Percentiles rank a stretch among this genome's conserved stretches.
phyloP scores from a whole-genome alignment of 2,113 vertebrate species.

The Enhydra lutris region DNA sequence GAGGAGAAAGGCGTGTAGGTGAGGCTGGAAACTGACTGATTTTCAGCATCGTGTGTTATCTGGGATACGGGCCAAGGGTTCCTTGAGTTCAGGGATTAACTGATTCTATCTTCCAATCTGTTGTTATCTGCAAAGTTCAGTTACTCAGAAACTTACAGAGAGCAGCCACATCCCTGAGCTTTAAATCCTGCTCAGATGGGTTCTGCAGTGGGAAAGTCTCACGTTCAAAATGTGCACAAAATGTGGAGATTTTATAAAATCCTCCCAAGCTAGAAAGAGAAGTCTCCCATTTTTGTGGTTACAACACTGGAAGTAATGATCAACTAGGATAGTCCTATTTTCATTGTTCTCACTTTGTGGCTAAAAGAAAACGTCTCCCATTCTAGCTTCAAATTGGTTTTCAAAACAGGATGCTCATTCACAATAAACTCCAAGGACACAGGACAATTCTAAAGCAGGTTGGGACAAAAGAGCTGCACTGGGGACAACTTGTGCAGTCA shows the following conservation, averaged over 20 bases:
- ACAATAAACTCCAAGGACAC: neutral
- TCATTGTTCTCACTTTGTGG: neutral
- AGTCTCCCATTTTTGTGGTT: neutral
- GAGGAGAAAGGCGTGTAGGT: neutral
- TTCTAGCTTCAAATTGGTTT: neutral
- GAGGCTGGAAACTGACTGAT: neutral
- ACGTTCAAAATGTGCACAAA: neutral
- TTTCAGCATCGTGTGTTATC: neutral
- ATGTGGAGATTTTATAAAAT: neutral
- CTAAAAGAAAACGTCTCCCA: neutral
- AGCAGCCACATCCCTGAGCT: neutral
- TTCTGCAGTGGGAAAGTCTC: neutral
- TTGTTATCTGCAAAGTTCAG: slow-evolving; percentile 29
- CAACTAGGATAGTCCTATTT: neutral
- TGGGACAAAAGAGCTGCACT: neutral
- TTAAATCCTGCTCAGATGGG: neutral
- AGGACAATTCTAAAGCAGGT: neutral
- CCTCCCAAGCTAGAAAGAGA: neutral
- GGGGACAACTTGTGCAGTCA: neutral
- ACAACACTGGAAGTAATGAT: neutral
- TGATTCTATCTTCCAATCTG: slow-evolving; percentile 40
- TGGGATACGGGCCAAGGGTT: slow-evolving; percentile 7
- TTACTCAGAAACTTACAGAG: slow-evolving; percentile 24
- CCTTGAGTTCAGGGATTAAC: slow-evolving; percentile 47
- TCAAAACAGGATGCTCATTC: neutral